Conservation (phyloP, 1,140 invertebrate species). For the Dendrolimus punctatus region DNA sequence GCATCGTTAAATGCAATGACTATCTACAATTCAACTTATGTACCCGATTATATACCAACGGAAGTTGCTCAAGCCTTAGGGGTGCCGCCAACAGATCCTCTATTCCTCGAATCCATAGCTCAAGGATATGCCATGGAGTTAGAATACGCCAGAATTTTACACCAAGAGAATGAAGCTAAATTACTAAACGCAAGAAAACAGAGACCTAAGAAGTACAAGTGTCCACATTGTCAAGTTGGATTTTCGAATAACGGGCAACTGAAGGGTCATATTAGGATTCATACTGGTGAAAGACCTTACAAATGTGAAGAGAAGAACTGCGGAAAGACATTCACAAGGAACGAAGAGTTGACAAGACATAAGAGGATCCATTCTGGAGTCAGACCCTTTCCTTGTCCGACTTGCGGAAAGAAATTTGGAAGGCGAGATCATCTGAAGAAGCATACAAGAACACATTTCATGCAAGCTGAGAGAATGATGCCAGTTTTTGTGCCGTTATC, state of each 20-base stretch:
- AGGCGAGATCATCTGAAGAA: constrained; percentile 92
- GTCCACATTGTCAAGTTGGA: constrained; percentile 89
- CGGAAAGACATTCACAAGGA: constrained; percentile 92
- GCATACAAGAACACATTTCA: constrained; percentile 81
- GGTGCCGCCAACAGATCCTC: constrained; percentile 64
- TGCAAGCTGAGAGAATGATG: constrained; percentile 70
- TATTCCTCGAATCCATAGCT: constrained; percentile 68
- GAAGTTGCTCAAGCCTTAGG: constrained; percentile 69
- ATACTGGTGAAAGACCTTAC: constrained; percentile 93
- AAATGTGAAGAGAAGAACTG: constrained; percentile 88
- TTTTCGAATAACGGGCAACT: constrained; percentile 96
- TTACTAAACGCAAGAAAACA: constrained; percentile 79
- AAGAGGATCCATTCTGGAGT: constrained; percentile 91
- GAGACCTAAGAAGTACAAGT: constrained; percentile 90
- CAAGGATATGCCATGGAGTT: constrained; percentile 76
- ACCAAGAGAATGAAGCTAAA: constrained; percentile 77
- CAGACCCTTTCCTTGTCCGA: constrained; percentile 83
- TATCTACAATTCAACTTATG: constrained; percentile 31
- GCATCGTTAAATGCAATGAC: constrained; percentile 12
- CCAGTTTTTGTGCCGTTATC: constrained; percentile 66
- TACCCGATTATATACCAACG: constrained; percentile 53
- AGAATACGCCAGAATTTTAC: constrained; percentile 77
- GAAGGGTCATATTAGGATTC: constrained; percentile 91
- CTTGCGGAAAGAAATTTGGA: constrained; percentile 91
- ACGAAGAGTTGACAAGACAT: constrained; percentile 94